phyloP scores from a whole-genome alignment of 1,140 invertebrate species.

The Sweltsa coloradensis region DNA sequence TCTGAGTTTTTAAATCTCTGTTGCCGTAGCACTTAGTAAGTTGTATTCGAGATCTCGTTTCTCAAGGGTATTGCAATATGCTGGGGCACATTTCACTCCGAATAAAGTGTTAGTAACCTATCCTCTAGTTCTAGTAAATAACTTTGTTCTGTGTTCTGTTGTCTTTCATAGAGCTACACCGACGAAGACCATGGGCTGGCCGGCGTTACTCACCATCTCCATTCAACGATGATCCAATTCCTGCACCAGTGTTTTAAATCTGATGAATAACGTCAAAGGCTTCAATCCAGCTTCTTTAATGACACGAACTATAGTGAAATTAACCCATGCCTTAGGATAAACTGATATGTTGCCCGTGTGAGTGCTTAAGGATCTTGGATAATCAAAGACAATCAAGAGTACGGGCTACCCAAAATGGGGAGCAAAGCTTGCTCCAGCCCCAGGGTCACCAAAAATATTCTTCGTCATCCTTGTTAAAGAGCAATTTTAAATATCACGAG shows the following conservation, averaged over 20 bases:
- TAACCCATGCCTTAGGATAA: no score
- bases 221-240: conserved; percentile 80
- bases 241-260: conserved; percentile 68
- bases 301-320: no score
- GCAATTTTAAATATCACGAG: no score
- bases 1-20: not conserved
- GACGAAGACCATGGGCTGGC: conserved; percentile 84
- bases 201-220: conserved; percentile 69
- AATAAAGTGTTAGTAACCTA: not conserved
- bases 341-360: no score
- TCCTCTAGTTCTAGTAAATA: not conserved
- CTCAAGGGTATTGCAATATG: not conserved
- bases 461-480: no score
- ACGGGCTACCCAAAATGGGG: no score
- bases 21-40: not conserved
- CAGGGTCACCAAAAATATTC: no score
- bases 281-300: no score
- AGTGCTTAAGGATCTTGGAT: no score
- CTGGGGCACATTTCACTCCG: not conserved
- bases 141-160: not conserved
- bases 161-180: conserved; percentile 82
- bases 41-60: not conserved
- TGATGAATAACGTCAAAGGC: no score
- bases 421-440: no score
- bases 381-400: no score